These are phyloP conservation scores for Spilarctia lutea DNA, from an alignment of 2,888 invertebrate species.

Conservation along the genomic window DNA sequence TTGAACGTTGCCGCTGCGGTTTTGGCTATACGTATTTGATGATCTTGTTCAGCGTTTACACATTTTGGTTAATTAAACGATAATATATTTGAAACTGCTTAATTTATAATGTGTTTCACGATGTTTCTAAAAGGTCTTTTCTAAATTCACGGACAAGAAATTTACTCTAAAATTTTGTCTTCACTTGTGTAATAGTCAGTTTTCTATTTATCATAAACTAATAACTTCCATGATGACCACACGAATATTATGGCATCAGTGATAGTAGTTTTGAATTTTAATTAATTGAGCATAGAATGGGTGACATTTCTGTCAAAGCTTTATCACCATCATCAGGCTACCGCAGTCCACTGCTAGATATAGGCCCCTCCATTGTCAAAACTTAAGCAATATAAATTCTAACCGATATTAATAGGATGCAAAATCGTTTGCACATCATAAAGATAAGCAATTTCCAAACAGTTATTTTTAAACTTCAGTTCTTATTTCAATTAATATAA, in stretches of 20 bases:
- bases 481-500: background rate
- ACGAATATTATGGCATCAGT: too few relatives aligned
- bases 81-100: background rate
- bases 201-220: too few relatives aligned
- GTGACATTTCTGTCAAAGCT: too few relatives aligned
- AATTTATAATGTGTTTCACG: background rate
- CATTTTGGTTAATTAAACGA: background rate
- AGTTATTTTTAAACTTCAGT: background rate
- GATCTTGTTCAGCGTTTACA: background rate
- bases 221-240: too few relatives aligned
- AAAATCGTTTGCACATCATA: background rate
- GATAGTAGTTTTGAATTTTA: too few relatives aligned
- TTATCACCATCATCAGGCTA: too few relatives aligned
- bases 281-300: too few relatives aligned
- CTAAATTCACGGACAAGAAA: background rate
- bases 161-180: too few relatives aligned
- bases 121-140: too few relatives aligned
- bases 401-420: background rate
- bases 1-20: constrained; percentile 1
- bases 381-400: background rate
- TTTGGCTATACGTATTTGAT: background rate
- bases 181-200: too few relatives aligned
- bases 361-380: too few relatives aligned
- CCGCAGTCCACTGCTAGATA: too few relatives aligned
- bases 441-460: background rate